Conservation (phyloP, 2,888 invertebrate genomes). For the Ormyrus rosae region DNA sequence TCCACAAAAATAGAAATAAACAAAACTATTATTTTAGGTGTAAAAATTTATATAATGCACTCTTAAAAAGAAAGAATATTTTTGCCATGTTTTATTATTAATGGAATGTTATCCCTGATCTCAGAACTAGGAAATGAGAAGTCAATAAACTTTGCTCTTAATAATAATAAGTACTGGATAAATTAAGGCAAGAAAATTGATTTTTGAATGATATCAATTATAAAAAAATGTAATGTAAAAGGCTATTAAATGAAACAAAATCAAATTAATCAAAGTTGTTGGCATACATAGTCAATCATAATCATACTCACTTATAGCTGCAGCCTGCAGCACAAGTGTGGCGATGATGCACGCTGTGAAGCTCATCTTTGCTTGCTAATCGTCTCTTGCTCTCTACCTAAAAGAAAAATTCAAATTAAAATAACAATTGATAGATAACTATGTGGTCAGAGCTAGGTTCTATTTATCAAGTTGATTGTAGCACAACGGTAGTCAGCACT, state of each 20-base stretch:
- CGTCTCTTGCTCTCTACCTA: slow-evolving; percentile 59
- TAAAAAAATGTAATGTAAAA: slow-evolving; percentile 17
- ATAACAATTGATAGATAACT: slow-evolving; percentile 48
- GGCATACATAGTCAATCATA: slow-evolving; percentile 45
- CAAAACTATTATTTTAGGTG: neutral
- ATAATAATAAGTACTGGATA: neutral
- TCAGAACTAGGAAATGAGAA: neutral
- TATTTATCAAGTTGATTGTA: slow-evolving; percentile 45
- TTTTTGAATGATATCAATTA: neutral
- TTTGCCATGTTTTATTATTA: neutral
- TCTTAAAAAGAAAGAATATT: neutral
- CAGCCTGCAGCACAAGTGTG: slow-evolving; percentile 65
- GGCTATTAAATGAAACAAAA: slow-evolving; percentile 30
- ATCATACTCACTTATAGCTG: slow-evolving; percentile 69
- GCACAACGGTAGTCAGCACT: slow-evolving; percentile 29
- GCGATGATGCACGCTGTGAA: slow-evolving; percentile 64
- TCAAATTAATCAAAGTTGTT: slow-evolving; percentile 41
- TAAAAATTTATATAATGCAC: neutral
- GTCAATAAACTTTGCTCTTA: neutral
- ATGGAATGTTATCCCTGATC: too few species aligned
- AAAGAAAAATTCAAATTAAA: slow-evolving; percentile 54
- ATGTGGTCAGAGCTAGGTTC: slow-evolving; percentile 12
- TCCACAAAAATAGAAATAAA: neutral
- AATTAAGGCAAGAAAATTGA: neutral
- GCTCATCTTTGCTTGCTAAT: slow-evolving; percentile 65